A percentile compares a stretch with the other conserved stretches of the same genome.
These are phyloP conservation scores for Cryptocheilus praepositus DNA, from an alignment of 2,888 invertebrate species.

Conservation along the genomic window DNA sequence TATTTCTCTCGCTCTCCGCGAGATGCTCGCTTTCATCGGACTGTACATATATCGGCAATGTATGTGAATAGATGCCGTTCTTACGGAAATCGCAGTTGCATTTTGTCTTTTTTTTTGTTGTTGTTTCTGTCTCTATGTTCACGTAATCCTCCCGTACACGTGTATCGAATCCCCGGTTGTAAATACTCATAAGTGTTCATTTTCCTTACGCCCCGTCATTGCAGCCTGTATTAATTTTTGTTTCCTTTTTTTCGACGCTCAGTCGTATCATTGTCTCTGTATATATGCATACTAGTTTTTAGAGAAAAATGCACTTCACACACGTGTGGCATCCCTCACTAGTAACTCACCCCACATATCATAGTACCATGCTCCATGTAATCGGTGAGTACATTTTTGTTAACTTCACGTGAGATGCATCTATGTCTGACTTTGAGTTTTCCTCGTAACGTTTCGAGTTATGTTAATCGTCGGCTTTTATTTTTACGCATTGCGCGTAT, in stretches of 20 bases:
- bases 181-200: conserved; percentile 41
- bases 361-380: conserved; percentile 61
- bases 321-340: conserved; percentile 61
- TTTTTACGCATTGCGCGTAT: too few species aligned
- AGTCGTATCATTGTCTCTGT: conserved; percentile 7
- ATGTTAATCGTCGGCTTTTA: too few species aligned
- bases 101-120: conserved; percentile 63
- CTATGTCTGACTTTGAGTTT: conserved; percentile 28
- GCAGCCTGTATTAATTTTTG: conserved; percentile 45
- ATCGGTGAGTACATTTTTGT: conserved; percentile 71
- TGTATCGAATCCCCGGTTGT: conserved; percentile 32
- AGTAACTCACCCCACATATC: conserved; percentile 62
- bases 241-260: conserved; percentile 14
- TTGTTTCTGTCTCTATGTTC: conserved; percentile 1
- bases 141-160: too few species aligned
- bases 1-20: conserved; percentile 30
- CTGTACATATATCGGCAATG: conserved; percentile 38
- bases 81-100: conserved; percentile 63
- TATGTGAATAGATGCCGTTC: conserved; percentile 68
- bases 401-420: conserved; percentile 43
- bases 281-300: conserved; percentile 45
- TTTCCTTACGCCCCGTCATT: conserved; percentile 22
- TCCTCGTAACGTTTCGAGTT: too few species aligned
- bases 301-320: conserved; percentile 60
- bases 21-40: background rate